phyloP scores from a whole-genome alignment of 1,140 invertebrate genomes.

The Drosophila orosa region DNA sequence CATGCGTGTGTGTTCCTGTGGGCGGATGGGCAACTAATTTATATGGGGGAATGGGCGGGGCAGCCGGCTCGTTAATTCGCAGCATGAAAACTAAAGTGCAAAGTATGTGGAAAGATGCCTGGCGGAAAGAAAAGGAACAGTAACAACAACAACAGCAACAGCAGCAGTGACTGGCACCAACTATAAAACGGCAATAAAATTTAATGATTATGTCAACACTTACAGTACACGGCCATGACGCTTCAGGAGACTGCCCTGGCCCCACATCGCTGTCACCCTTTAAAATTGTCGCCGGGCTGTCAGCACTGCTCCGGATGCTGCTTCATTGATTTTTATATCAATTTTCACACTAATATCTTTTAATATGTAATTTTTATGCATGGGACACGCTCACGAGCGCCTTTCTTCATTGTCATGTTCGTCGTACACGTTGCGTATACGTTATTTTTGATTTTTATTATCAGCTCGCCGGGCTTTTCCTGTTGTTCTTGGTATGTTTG shows the following conservation, averaged over 20 bases:
- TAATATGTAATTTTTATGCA: constrained; percentile 83
- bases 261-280: constrained; percentile 52
- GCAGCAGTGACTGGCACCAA: constrained; percentile 31
- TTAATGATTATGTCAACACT: constrained; percentile 83
- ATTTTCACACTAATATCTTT: constrained; percentile 81
- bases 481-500: constrained; percentile 18
- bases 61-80: constrained; percentile 74
- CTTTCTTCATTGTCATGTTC: constrained; percentile 31
- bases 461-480: constrained; percentile 32
- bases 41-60: constrained; percentile 54
- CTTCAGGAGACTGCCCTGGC: constrained; percentile 58
- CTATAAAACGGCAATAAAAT: constrained; percentile 70
- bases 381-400: constrained; percentile 40
- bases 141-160: constrained; percentile 13
- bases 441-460: constrained; percentile 78
- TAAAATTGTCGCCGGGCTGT: constrained; percentile 51
- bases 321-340: constrained; percentile 83
- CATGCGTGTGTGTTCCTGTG: constrained; percentile 49
- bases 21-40: constrained; percentile 68
- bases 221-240: constrained; percentile 64
- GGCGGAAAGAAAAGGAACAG: neutral
- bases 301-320: constrained; percentile 30
- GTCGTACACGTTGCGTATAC: constrained; percentile 60
- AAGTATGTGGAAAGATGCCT: constrained; percentile 57
- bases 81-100: constrained; percentile 80